phyloP scores from a whole-genome alignment of 2,888 invertebrate genomes.

The Stegana nigrithorax region DNA sequence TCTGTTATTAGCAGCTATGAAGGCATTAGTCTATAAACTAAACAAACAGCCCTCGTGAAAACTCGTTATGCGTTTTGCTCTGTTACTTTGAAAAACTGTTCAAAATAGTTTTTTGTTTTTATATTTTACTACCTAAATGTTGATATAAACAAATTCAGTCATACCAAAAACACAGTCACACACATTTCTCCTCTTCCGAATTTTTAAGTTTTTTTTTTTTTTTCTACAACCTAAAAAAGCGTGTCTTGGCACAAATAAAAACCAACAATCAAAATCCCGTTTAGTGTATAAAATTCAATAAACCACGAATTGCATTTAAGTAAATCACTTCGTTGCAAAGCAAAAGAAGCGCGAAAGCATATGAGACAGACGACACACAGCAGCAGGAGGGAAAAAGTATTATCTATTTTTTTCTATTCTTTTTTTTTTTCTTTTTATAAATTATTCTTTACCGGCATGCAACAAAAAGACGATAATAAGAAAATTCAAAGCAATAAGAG shows the following conservation, averaged over 20 bases:
- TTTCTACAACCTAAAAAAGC: background rate
- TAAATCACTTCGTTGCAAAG: background rate
- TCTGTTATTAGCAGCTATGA: no score
- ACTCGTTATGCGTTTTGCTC: background rate
- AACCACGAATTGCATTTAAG: background rate
- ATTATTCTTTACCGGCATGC: background rate
- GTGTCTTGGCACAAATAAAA: constrained; percentile 10
- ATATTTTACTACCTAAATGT: background rate
- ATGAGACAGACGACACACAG: no score
- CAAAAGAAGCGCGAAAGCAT: background rate
- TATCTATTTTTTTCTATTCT: no score
- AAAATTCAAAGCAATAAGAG: background rate
- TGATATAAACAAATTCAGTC: background rate
- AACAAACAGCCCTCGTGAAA: no score
- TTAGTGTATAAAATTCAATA: constrained; percentile 1
- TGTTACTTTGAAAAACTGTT: background rate
- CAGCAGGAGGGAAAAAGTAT: no score
- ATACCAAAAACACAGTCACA: constrained; percentile 6
- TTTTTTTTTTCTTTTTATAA: no score
- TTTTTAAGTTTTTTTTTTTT: constrained; percentile 9
- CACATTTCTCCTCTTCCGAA: constrained; percentile 9
- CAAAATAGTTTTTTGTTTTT: background rate
- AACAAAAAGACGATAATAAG: background rate
- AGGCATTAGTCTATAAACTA: no score
- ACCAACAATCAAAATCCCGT: background rate